These are phyloP conservation scores for Nephotettix cincticeps DNA, from an alignment of 1,140 invertebrate genomes.

Conservation along the genomic window DNA sequence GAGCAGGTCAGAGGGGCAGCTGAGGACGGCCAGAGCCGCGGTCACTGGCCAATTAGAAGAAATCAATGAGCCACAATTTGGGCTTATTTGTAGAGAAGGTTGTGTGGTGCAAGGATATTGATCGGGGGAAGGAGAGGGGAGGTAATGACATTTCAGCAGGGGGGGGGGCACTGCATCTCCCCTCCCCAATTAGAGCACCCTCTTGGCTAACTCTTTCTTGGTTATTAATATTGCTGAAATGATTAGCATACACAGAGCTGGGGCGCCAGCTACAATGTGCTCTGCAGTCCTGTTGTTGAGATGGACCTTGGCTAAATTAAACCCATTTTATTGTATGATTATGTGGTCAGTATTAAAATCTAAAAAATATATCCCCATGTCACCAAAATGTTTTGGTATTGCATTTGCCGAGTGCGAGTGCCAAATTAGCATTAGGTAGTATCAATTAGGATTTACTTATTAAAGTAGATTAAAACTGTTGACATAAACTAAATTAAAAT, in stretches of 20 bases:
- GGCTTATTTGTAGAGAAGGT: neutral
- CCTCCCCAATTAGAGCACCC: constrained; percentile 3
- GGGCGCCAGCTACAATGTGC: neutral
- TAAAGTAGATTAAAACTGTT: too few relatives aligned
- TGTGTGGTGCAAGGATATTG: neutral
- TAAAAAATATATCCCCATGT: too few relatives aligned
- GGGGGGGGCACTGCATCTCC: neutral
- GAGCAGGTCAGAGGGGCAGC: neutral
- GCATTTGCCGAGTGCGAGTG: too few relatives aligned
- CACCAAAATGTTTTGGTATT: too few relatives aligned
- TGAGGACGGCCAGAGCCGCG: neutral
- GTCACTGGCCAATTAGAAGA: too few relatives aligned
- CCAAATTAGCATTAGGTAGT: too few relatives aligned
- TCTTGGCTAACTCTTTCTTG: constrained; percentile 6
- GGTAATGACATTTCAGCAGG: neutral
- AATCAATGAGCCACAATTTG: neutral
- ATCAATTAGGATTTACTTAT: too few relatives aligned
- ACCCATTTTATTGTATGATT: too few relatives aligned
- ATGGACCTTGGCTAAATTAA: too few relatives aligned
- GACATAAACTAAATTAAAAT: too few relatives aligned
- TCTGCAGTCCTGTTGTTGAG: too few relatives aligned
- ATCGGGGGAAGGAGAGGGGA: neutral
- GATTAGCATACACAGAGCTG: neutral
- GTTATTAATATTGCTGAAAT: neutral
- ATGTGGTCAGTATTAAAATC: too few relatives aligned